phyloP scores from a whole-genome alignment of 2,888 invertebrate genomes.

The Leptarthrus brevirostris region DNA sequence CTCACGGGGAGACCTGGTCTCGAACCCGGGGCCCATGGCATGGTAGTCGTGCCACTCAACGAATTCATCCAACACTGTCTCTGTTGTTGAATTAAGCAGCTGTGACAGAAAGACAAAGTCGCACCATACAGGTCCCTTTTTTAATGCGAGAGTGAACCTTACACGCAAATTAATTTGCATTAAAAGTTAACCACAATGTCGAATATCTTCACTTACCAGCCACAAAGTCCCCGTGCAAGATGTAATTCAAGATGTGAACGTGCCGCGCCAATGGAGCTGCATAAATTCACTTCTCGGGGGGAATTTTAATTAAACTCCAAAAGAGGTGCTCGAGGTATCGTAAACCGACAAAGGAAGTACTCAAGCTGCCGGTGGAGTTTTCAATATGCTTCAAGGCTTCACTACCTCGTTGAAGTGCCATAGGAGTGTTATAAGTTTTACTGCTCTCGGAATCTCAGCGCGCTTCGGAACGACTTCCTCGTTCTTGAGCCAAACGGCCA shows the following conservation, averaged over 20 bases:
- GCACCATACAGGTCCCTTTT: too few species aligned
- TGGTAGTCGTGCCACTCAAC: too few species aligned
- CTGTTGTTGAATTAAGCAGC: too few species aligned
- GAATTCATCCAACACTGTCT: too few species aligned
- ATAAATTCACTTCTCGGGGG: constrained; percentile 1
- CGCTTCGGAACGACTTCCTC: not conserved
- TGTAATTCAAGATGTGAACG: not conserved
- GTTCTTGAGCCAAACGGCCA: not conserved
- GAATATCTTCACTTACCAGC: constrained; percentile 20
- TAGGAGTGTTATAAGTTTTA: not conserved
- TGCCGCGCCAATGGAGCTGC: not conserved
- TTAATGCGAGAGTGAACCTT: too few species aligned
- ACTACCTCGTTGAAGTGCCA: not conserved
- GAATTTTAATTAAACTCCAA: constrained; percentile 30
- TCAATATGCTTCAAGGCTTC: constrained; percentile 22
- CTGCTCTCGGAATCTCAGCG: not conserved
- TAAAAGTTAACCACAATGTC: constrained; percentile 30
- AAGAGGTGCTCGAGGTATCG: constrained; percentile 28
- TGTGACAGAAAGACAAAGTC: too few species aligned
- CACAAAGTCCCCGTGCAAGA: not conserved
- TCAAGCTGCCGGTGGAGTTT: constrained; percentile 14
- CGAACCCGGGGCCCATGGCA: too few species aligned
- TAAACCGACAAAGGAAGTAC: constrained; percentile 3
- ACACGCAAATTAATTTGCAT: constrained; percentile 24
- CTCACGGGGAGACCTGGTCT: too few species aligned